Percentiles rank a stretch among this genome's conserved stretches.
Evolutionary conservation across 2,888 invertebrate species (phyloP).

Genomic region (Drosophila hamatofila): DNA sequence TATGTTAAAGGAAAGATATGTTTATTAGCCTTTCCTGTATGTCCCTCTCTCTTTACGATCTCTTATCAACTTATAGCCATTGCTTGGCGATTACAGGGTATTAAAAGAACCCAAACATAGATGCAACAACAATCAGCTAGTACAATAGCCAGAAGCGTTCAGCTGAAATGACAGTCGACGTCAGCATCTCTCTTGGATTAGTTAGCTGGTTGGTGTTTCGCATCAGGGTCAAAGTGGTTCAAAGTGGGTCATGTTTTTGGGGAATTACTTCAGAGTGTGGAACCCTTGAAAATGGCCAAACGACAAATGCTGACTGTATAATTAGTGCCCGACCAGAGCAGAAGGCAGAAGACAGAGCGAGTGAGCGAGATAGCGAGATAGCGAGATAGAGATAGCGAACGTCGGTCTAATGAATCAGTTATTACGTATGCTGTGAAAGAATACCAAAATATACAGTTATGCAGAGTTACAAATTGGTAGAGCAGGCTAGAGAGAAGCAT

Average conservation of each 20-base stretch:
- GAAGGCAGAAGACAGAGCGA: not conserved
- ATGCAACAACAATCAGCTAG: constrained; percentile 16
- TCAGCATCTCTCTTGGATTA: constrained; percentile 43
- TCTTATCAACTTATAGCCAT: not conserved
- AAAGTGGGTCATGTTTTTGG: constrained; percentile 50
- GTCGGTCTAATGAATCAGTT: constrained; percentile 17
- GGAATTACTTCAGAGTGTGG: constrained; percentile 32
- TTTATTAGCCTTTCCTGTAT: not conserved
- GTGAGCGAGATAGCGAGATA: too few relatives aligned
- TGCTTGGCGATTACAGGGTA: constrained; percentile 14
- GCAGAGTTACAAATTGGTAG: not conserved
- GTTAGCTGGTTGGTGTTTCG: constrained; percentile 40
- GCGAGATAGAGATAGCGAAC: not conserved
- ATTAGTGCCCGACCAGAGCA: constrained; percentile 1
- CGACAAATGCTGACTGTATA: constrained; percentile 25
- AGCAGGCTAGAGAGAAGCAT: not conserved
- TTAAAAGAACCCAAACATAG: not conserved
- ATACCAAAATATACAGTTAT: constrained; percentile 9
- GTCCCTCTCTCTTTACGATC: not conserved
- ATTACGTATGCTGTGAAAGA: not conserved
- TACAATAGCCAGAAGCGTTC: constrained; percentile 35
- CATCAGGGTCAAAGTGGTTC: constrained; percentile 51
- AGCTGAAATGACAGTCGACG: constrained; percentile 41
- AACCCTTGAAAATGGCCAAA: constrained; percentile 17
- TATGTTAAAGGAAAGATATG: not conserved